A percentile compares a stretch with the other conserved stretches of the same genome.
Conservation (phyloP, 2,888 invertebrate genomes). For the Pelosia muscerda region DNA sequence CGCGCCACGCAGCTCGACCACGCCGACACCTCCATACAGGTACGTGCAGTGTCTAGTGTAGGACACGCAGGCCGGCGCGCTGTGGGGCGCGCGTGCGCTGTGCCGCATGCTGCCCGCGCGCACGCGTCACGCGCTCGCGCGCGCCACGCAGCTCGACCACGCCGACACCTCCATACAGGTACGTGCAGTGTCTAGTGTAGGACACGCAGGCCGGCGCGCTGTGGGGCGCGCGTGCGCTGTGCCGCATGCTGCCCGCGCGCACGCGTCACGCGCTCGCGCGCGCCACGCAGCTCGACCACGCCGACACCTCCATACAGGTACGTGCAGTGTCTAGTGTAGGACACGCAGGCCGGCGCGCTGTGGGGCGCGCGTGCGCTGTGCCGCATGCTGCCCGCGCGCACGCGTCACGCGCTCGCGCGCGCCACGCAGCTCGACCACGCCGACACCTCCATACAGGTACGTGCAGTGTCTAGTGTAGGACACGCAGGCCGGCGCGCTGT, state of each 20-base stretch:
- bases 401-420: slow-evolving; percentile 55
- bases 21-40: slow-evolving; percentile 66
- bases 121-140: slow-evolving; percentile 54
- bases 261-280: slow-evolving; percentile 55
- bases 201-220: slow-evolving; percentile 92
- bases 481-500: slow-evolving; percentile 92
- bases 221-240: slow-evolving; percentile 94
- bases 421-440: slow-evolving; percentile 69
- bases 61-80: slow-evolving; percentile 91
- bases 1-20: slow-evolving; percentile 70
- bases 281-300: slow-evolving; percentile 69
- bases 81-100: slow-evolving; percentile 94
- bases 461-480: too few relatives aligned
- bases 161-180: slow-evolving; percentile 67
- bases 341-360: slow-evolving; percentile 92
- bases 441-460: slow-evolving; percentile 67
- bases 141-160: slow-evolving; percentile 69
- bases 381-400: slow-evolving; percentile 89
- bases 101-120: slow-evolving; percentile 90
- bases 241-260: slow-evolving; percentile 89
- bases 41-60: too few relatives aligned
- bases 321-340: too few relatives aligned
- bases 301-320: slow-evolving; percentile 67
- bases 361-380: slow-evolving; percentile 94
- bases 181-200: too few relatives aligned